phyloP scores from a whole-genome alignment of 2,888 invertebrate species.

The Phyto melanocephala region DNA sequence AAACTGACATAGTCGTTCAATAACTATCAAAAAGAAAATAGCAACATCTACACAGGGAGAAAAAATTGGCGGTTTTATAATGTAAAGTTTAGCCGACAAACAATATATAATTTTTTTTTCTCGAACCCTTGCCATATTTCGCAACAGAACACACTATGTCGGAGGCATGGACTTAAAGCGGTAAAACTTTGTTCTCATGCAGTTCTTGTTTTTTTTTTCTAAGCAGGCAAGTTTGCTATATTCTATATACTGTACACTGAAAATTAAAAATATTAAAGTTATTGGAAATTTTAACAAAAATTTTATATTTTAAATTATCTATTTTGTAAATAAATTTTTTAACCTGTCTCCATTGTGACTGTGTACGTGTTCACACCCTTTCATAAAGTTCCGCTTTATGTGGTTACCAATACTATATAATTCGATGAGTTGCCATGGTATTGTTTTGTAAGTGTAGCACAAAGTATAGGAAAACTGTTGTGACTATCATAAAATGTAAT shows the following conservation, averaged over 20 bases:
- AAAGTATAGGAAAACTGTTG: slow-evolving; percentile 7
- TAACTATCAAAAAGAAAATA: background rate
- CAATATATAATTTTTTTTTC: background rate
- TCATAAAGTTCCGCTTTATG: slow-evolving; percentile 30
- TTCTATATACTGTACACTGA: too few relatives aligned
- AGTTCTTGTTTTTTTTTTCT: too few relatives aligned
- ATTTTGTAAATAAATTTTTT: too few relatives aligned
- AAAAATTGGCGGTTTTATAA: background rate
- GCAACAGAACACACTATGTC: background rate
- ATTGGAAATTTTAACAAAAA: too few relatives aligned
- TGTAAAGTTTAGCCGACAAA: slow-evolving; percentile 12
- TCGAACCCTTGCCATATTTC: background rate
- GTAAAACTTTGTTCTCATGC: background rate
- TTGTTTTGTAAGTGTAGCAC: background rate
- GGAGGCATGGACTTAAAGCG: slow-evolving; percentile 1
- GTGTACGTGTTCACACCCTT: background rate
- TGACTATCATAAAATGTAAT: slow-evolving; percentile 57
- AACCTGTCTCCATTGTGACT: too few relatives aligned
- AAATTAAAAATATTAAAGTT: too few relatives aligned
- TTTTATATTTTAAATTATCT: too few relatives aligned
- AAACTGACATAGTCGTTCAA: slow-evolving; percentile 3
- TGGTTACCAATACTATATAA: slow-evolving; percentile 33
- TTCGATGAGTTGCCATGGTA: slow-evolving; percentile 15
- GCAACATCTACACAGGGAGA: background rate
- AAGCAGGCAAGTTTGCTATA: too few relatives aligned